phyloP scores from a whole-genome alignment of 2,888 invertebrate species.

The Siphonodentalium dalli region DNA sequence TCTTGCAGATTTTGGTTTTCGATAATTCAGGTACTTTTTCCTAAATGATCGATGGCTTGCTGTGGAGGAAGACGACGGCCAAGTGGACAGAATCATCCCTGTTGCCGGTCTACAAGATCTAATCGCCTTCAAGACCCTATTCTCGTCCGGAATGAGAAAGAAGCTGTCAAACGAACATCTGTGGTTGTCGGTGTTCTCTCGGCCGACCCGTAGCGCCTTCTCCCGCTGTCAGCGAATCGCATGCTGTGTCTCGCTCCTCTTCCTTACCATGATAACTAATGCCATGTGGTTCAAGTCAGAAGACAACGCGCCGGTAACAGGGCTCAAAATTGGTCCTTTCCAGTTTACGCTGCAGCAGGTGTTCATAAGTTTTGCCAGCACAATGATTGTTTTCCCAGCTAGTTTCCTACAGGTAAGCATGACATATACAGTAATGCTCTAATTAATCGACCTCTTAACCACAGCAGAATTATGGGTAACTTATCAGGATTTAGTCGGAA shows the following conservation, averaged over 20 bases:
- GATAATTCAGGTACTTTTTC: conserved; percentile 54
- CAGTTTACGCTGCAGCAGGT: conserved; percentile 66
- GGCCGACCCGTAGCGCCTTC: conserved; percentile 62
- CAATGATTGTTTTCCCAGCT: conserved; percentile 62
- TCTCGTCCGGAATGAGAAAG: conserved; percentile 60
- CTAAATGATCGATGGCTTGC: conserved; percentile 63
- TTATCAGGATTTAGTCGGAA: too few species aligned
- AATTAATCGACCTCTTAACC: too few species aligned
- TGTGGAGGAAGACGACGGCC: conserved; percentile 63
- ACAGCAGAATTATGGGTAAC: too few species aligned
- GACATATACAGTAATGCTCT: too few species aligned
- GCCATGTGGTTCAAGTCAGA: conserved; percentile 64
- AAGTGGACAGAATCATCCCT: conserved; percentile 62
- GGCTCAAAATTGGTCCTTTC: conserved; percentile 66
- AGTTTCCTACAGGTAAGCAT: conserved; percentile 58
- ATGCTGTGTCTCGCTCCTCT: conserved; percentile 62
- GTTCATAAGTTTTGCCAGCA: conserved; percentile 60
- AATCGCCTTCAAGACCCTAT: conserved; percentile 61
- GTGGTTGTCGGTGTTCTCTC: conserved; percentile 63
- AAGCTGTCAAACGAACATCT: conserved; percentile 64
- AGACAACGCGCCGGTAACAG: conserved; percentile 37
- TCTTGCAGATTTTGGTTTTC: neutral
- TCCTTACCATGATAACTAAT: conserved; percentile 65
- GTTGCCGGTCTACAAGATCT: conserved; percentile 62
- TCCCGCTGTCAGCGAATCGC: conserved; percentile 65